Evolutionary conservation across 2,797 vertebrate genomes (phyloP), one percentile per base, ranked within the genome.

Genomic region (Notoglanidium macrostoma): DNA sequence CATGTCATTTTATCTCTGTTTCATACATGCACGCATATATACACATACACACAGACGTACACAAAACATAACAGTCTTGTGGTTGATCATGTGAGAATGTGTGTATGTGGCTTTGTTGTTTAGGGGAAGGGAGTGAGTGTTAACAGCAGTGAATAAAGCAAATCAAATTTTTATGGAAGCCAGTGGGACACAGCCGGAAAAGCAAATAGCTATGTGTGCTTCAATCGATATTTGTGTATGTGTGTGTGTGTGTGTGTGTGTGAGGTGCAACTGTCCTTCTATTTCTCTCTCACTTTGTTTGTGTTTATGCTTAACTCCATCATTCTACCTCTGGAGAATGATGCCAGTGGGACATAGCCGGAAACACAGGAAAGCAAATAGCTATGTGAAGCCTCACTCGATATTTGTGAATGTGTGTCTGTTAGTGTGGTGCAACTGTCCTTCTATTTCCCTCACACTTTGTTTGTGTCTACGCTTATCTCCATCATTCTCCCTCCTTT

Each of bases 91-190:
- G 80, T 82, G 73, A 79, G 81, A 79, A 40, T 81, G 55, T 83
- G 83, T 61, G 86, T 86, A 78, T 57, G 29, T 77, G 68, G 74
- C 57, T 76, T 54, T 84, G 77, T 59, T 72, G 74, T 68, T 77
- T 40, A 51, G 29, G n/a, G 76, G n/a, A 55, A 26, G 65, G 79
- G n/a, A 57, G 17, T 63, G 46, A 85, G 78, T 32, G 83, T 85
- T 88, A 83, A 87, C 86, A 87, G 81, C 88, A 86, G 80, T 87
- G 85, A 65, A 91, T 84, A 86, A 91, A 86, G 84, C 74, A 81
- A 90, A 92, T 91, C 9, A 88, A 86, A 86, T 63, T 92, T 90
- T 89, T 85, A 92, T 91, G 70, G 81, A 83, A 86, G 88, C 87
- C 86, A 88, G 89, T 89, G 87, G 89, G 88, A 88, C 44, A 68